A percentile compares a stretch with the other conserved stretches of the same genome.
Conservation (phyloP, 2,113 vertebrate species). For the Daphoenositta chrysoptera region DNA sequence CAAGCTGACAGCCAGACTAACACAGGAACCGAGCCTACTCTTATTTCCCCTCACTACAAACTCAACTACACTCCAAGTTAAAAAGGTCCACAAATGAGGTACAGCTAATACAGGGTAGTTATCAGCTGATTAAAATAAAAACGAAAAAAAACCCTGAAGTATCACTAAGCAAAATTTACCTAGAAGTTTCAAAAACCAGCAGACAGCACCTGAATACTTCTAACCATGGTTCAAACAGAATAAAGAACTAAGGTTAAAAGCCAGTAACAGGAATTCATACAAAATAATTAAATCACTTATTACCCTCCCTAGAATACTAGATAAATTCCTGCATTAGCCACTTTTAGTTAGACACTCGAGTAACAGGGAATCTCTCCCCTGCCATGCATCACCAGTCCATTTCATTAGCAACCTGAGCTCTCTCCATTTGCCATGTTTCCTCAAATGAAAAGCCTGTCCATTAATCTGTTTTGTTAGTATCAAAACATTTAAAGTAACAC, state of each 20-base stretch:
- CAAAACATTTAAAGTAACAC: background rate
- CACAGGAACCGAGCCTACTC: background rate
- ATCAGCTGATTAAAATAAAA: background rate
- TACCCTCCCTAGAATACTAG: background rate
- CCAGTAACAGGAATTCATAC: background rate
- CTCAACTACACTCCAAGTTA: background rate
- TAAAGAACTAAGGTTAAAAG: background rate
- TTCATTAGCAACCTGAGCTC: background rate
- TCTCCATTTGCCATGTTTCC: background rate
- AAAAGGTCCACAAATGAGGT: background rate
- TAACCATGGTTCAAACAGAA: background rate
- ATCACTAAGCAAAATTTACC: background rate
- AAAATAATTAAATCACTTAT: background rate
- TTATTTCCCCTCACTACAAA: background rate
- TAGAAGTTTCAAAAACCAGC: background rate
- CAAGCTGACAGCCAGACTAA: background rate
- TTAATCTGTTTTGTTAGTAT: background rate
- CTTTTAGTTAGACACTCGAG: background rate
- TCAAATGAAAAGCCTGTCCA: background rate
- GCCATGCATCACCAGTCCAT: background rate
- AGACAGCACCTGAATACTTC: background rate
- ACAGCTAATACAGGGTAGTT: background rate
- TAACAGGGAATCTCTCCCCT: background rate
- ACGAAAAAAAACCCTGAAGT: background rate
- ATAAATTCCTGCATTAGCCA: background rate